Evolutionary conservation across 2,113 vertebrate genomes (phyloP).

Genomic region (Catharus fuscescens): DNA sequence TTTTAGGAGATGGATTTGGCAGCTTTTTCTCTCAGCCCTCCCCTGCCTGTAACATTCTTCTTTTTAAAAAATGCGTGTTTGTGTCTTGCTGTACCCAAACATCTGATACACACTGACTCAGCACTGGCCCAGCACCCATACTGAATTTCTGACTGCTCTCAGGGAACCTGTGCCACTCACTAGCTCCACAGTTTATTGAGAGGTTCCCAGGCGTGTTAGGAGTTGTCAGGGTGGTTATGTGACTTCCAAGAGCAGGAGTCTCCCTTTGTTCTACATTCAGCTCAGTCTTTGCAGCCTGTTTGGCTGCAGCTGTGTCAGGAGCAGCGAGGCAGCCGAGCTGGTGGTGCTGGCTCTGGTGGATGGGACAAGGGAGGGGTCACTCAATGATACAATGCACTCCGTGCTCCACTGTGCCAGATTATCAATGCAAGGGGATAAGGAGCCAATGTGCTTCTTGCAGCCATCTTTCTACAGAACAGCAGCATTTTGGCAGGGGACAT

Average conservation of each 20-base stretch:
- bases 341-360: neutral
- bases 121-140: neutral
- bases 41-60: neutral
- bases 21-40: neutral
- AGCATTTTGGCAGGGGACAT: neutral
- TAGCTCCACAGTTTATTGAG: neutral
- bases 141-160: neutral
- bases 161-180: neutral
- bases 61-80: neutral
- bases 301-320: neutral
- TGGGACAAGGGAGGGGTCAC: neutral
- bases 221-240: neutral
- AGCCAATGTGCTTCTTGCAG: neutral
- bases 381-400: neutral
- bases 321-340: neutral
- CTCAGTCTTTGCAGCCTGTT: neutral
- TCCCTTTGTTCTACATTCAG: neutral
- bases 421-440: neutral
- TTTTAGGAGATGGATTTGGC: neutral
- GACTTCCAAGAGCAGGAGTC: neutral
- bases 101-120: neutral
- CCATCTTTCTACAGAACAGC: neutral
- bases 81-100: neutral
- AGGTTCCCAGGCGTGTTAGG: neutral
- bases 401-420: neutral